Percentiles rank a stretch among this genome's conserved stretches.
These are phyloP conservation scores for Xestia sexstrigata DNA, from an alignment of 2,888 invertebrate genomes.

Conservation along the genomic window DNA sequence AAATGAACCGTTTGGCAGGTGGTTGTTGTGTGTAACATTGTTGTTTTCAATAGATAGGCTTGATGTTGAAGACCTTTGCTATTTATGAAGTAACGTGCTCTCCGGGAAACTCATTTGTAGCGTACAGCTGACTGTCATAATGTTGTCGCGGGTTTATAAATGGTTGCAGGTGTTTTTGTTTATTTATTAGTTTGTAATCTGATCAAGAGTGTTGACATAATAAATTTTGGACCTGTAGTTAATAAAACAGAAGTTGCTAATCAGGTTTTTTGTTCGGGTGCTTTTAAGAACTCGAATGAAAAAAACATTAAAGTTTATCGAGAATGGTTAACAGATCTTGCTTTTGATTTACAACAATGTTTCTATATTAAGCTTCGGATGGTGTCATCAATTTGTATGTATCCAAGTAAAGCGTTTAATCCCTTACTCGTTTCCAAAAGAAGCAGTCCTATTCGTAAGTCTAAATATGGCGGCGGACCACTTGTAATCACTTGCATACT, in stretches of 20 bases:
- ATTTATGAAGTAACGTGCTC: constrained; percentile 53
- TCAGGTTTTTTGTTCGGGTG: not conserved
- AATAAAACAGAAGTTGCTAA: constrained; percentile 6
- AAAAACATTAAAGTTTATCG: not conserved
- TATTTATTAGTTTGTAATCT: constrained; percentile 30
- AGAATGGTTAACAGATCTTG: not conserved
- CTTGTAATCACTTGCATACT: constrained; percentile 35
- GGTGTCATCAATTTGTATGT: not conserved
- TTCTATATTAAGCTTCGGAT: not conserved
- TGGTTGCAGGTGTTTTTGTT: not conserved
- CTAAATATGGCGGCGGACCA: constrained; percentile 30
- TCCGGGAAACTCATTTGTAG: constrained; percentile 39
- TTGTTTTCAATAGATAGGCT: constrained; percentile 58
- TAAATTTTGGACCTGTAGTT: not conserved
- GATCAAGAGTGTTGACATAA: constrained; percentile 22
- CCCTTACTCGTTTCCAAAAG: constrained; percentile 25
- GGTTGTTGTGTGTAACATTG: constrained; percentile 57
- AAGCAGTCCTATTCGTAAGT: constrained; percentile 33
- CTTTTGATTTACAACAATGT: not conserved
- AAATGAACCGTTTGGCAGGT: constrained; percentile 67
- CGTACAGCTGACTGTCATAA: constrained; percentile 34
- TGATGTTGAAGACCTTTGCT: constrained; percentile 60
- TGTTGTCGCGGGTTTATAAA: constrained; percentile 15
- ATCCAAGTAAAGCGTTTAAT: not conserved
- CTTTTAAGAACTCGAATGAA: not conserved